These are phyloP conservation scores for Cataglyphis hispanica DNA, from an alignment of 1,140 invertebrate species.

Conservation along the genomic window DNA sequence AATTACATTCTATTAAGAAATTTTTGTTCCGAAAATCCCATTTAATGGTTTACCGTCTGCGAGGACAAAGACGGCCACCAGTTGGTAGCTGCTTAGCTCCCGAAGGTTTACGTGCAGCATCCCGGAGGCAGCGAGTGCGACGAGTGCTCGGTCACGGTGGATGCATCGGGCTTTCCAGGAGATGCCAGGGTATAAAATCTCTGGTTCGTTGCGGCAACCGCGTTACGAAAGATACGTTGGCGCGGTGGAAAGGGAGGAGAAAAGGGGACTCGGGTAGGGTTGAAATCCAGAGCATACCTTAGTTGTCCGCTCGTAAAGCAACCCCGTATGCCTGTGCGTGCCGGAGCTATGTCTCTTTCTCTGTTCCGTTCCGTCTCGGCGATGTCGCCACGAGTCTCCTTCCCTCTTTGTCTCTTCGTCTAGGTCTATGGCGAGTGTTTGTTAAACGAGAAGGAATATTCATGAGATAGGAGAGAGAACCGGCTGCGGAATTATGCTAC, in stretches of 20 bases:
- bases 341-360: slow-evolving; percentile 75
- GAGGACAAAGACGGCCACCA: slow-evolving; percentile 25
- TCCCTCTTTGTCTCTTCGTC: slow-evolving; percentile 54
- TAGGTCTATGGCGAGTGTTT: slow-evolving; percentile 69
- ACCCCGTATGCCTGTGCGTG: slow-evolving; percentile 85
- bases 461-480: slow-evolving; percentile 81
- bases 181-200: slow-evolving; percentile 83
- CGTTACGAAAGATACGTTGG: slow-evolving; percentile 79
- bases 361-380: slow-evolving; percentile 50
- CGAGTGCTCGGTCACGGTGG: slow-evolving; percentile 77
- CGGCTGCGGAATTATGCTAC: slow-evolving; percentile 79
- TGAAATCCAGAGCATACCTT: slow-evolving; percentile 85
- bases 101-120: slow-evolving; percentile 72
- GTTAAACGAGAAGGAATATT: slow-evolving; percentile 83
- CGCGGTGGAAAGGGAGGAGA: slow-evolving; percentile 41
- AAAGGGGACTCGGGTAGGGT: slow-evolving; percentile 75
- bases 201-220: slow-evolving; percentile 80
- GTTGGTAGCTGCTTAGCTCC: slow-evolving; percentile 59
- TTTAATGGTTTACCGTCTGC: slow-evolving; percentile 20
- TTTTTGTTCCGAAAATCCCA: slow-evolving; percentile 1
- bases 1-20: neutral
- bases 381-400: slow-evolving; percentile 36
- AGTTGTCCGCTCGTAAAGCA: slow-evolving; percentile 86
- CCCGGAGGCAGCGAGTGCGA: slow-evolving; percentile 70
- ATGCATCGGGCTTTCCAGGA: slow-evolving; percentile 71